Base-by-base conservation (phyloP, 1,140 invertebrate species). In the Drosophila guanche region DNA sequence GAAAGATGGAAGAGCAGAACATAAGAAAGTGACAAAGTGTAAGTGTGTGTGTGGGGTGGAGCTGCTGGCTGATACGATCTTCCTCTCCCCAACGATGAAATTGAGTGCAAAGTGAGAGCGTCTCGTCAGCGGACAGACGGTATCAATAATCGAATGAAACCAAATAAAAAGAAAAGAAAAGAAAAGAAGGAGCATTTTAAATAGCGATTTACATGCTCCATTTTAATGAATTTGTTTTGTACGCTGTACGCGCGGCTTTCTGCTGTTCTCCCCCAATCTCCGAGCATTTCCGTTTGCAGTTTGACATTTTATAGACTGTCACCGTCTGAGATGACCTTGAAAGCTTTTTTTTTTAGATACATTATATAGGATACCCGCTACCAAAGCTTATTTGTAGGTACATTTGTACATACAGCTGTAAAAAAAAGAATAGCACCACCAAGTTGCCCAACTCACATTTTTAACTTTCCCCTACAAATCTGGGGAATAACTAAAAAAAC, bases 21-120 rank as follows among this genome's bases (percentile, higher is more conserved):
- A 86, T 77, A 81, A 85, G 81, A 85, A 86, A 86, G 81, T 85
- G 63, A 75, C 70, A 75, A 45, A 58, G 12, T 37, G 16, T 47
- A 2, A 23, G 22, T 41, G 22, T 41, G 29, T 50, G 62, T 41
- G 74, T 61, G 53, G 61, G 42, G 33, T 8, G 27, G 16, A 71
- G 40, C 37, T 50, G 46, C 16, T 33, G 68, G 41, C 53, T 55
- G 37, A 46, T 20, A 22, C 7, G 20, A 2, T 22, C 4, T n/a
- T 47, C 16, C n/a, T 53, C 25, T 27, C 41, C 27, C 7, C 29
- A 33, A 4, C 10, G 33, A 47, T 65, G 22, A 27, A 27, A 61
- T 41, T 52, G 61, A 76, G 61, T 53, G 55, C 54, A 46, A 66
- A 76, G 76, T 59, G 71, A 79, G 66, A 79, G 76, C 59, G 29